phyloP scores from a whole-genome alignment of 2,113 vertebrate genomes.

The Stigmatopora nigra region DNA sequence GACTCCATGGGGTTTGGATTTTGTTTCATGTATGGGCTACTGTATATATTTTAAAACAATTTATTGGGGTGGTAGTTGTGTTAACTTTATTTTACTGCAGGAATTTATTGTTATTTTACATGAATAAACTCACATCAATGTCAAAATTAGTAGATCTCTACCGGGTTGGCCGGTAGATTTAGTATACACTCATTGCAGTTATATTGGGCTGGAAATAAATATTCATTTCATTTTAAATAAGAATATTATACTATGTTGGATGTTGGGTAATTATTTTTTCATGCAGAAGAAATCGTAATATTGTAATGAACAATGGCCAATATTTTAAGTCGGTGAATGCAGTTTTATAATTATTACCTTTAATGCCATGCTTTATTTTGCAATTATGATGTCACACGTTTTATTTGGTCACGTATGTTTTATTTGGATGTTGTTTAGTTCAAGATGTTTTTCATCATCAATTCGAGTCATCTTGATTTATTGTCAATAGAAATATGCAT shows the following conservation, averaged over 20 bases:
- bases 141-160: not conserved
- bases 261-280: not conserved
- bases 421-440: no score
- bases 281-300: not conserved
- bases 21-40: not conserved
- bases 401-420: no score
- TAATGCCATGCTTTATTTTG: not conserved
- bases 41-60: not conserved
- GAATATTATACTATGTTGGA: not conserved
- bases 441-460: not conserved
- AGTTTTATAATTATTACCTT: not conserved
- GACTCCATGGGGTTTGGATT: slow-evolving; percentile 5
- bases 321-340: not conserved
- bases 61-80: not conserved
- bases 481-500: not conserved
- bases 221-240: not conserved
- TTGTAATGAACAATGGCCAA: not conserved
- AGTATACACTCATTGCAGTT: no score
- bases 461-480: not conserved
- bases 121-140: not conserved
- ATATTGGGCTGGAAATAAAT: not conserved
- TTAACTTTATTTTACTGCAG: not conserved
- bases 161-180: not conserved
- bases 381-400: not conserved
- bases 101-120: not conserved